Evolutionary conservation across 2,888 invertebrate genomes (phyloP).

Genomic region (Caenorhabditis japonica): DNA sequence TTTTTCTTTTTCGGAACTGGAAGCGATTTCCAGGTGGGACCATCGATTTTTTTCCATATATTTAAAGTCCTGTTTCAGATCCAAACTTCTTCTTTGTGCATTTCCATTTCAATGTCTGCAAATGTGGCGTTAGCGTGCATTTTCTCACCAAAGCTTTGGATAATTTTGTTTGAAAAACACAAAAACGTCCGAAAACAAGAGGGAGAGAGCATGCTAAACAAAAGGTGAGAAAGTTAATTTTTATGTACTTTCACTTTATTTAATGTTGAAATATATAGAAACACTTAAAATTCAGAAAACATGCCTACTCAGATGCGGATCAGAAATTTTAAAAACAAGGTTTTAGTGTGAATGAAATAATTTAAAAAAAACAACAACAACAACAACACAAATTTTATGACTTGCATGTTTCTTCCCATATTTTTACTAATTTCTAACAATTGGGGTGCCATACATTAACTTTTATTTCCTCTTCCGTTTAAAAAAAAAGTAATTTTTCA

Average conservation of each 20-base stretch:
- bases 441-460: conserved; percentile 11
- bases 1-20: conserved; percentile 87
- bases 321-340: background rate
- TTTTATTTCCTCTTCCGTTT: background rate
- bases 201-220: conserved; percentile 72
- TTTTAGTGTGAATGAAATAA: conserved; percentile 8
- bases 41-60: conserved; percentile 61
- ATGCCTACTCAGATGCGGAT: conserved; percentile 6
- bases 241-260: background rate
- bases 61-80: conserved; percentile 79
- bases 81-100: conserved; percentile 84
- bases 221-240: conserved; percentile 62
- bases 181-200: conserved; percentile 82
- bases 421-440: conserved; percentile 2
- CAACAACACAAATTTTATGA: background rate
- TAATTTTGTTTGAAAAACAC: conserved; percentile 84
- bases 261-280: background rate
- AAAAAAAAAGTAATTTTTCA: conserved; percentile 17
- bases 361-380: background rate
- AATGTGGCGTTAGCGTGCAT: conserved; percentile 84
- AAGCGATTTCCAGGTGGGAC: conserved; percentile 86
- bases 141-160: conserved; percentile 84
- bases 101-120: conserved; percentile 84
- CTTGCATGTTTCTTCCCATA: background rate
- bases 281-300: conserved; percentile 34